These are phyloP conservation scores for Cyprinodon diabolis DNA, from an alignment of 2,797 vertebrate species.

Conservation along the genomic window DNA sequence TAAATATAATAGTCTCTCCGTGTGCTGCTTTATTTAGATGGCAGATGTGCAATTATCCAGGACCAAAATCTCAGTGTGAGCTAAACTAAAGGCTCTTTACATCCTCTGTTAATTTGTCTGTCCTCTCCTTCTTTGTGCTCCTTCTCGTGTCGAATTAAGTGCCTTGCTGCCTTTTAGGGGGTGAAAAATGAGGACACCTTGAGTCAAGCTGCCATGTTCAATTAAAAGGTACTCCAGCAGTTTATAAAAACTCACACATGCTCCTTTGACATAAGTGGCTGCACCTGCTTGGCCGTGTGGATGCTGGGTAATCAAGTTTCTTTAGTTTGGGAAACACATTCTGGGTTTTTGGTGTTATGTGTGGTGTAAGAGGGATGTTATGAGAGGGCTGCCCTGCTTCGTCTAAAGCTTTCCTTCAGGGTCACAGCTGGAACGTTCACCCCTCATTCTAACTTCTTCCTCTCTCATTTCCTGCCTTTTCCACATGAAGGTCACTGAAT, in stretches of 20 bases:
- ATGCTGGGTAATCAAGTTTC: constrained; percentile 26
- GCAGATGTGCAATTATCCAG: constrained; percentile 74
- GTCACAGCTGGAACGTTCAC: constrained; percentile 58
- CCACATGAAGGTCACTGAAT: constrained; percentile 27
- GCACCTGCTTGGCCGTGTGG: constrained; percentile 59
- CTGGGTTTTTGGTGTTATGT: constrained; percentile 46
- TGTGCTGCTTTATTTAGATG: constrained; percentile 73
- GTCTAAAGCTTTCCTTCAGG: constrained; percentile 52
- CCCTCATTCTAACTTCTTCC: constrained; percentile 45
- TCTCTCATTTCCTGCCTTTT: constrained; percentile 41
- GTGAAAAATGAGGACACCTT: background rate
- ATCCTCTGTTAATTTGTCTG: constrained; percentile 23
- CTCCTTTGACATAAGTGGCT: constrained; percentile 50
- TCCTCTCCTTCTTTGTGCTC: constrained; percentile 1
- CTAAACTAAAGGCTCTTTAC: constrained; percentile 28
- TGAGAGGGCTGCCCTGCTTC: constrained; percentile 49
- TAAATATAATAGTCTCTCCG: constrained; percentile 67
- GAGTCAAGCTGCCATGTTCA: constrained; percentile 11
- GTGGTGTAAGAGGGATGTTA: constrained; percentile 33
- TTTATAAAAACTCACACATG: constrained; percentile 37
- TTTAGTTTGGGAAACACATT: constrained; percentile 46
- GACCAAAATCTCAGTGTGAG: constrained; percentile 58
- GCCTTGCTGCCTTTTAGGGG: background rate
- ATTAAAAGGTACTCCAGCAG: constrained; percentile 20
- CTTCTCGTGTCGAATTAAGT: constrained; percentile 5